phyloP scores from a whole-genome alignment of 2,888 invertebrate species.

The Callimorpha dominula region DNA sequence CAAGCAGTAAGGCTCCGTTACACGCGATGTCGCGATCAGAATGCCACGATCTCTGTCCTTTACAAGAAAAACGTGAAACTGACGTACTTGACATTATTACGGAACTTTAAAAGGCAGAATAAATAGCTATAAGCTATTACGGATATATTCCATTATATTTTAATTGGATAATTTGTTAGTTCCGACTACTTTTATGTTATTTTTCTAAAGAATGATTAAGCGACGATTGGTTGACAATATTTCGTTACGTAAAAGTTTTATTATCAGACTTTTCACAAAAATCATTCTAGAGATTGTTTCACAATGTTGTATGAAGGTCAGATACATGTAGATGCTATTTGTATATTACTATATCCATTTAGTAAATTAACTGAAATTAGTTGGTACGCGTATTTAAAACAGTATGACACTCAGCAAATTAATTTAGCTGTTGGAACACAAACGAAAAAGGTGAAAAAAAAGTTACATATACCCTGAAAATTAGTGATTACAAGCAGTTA shows the following conservation, averaged over 20 bases:
- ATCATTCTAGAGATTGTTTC: not conserved
- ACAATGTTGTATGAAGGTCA: no score
- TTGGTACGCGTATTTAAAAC: not conserved
- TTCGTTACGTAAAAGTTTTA: not conserved
- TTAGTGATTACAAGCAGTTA: slow-evolving; percentile 21
- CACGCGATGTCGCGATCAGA: not conserved
- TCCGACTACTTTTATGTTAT: not conserved
- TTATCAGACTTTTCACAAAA: not conserved
- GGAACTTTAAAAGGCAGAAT: not conserved
- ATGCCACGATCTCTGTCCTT: not conserved
- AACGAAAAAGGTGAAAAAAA: not conserved
- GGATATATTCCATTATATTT: not conserved
- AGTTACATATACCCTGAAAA: slow-evolving; percentile 5
- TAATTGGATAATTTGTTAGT: not conserved
- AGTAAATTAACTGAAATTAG: not conserved
- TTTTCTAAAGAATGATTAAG: not conserved
- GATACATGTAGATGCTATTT: no score
- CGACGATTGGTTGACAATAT: not conserved
- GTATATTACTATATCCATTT: no score
- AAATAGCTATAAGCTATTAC: not conserved
- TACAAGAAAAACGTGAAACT: not conserved
- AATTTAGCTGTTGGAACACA: not conserved
- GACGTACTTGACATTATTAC: not conserved
- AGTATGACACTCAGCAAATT: not conserved
- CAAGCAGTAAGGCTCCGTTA: not conserved